Base-by-base conservation (phyloP, 2,888 invertebrate genomes). In the Rhodophaea formosa region DNA sequence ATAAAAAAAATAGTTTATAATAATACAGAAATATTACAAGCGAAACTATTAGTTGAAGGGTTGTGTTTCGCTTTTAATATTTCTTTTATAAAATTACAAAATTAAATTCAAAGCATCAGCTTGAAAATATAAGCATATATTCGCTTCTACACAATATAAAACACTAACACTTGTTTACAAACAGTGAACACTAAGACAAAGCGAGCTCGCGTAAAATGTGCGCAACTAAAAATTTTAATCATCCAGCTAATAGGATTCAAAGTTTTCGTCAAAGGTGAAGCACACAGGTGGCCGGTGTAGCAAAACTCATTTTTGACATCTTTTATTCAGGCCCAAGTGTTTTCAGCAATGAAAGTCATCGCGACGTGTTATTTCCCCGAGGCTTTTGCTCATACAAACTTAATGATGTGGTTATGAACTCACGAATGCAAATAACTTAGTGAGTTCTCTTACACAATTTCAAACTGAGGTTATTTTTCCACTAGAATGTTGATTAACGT, bases 301-400 rank as follows among this genome's bases (percentile, higher is more conserved):
- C 57, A 14, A 52, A 57, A 23, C 52, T 52, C 32, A 57, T 57
- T 57, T 57, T 10, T 1, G 15, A 35, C 32, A 53, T 53, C 12
- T 45, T 45, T 55, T 46, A 55, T 45, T 32, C 46, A 55, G 43
- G 7, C 8, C 14, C 10, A 16, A 44, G 51, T 51, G 51, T 51
- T 51, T 49, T 51, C 12, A 35, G 51, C 51, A 51, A 51, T 51
- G 35, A 17, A 15, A 23, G 46, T 53, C 42, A 42, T 42, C 45
- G 43, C 52, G 23, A 49, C 42, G n/a, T 56, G 58, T 53, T 62
- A 62, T 59, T 58, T 62, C 62, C 60, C 60, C 32, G 46, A n/a
- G 59, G 62, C n/a, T 56, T 32, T 17, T 30, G 15, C 51, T 53
- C 45, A 58, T 62, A 57, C 60, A 60, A 53, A 53, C 52, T 57